Evolutionary conservation across 2,888 invertebrate genomes (phyloP), one percentile per base, ranked within the genome.

Genomic region (Biston betularia): DNA sequence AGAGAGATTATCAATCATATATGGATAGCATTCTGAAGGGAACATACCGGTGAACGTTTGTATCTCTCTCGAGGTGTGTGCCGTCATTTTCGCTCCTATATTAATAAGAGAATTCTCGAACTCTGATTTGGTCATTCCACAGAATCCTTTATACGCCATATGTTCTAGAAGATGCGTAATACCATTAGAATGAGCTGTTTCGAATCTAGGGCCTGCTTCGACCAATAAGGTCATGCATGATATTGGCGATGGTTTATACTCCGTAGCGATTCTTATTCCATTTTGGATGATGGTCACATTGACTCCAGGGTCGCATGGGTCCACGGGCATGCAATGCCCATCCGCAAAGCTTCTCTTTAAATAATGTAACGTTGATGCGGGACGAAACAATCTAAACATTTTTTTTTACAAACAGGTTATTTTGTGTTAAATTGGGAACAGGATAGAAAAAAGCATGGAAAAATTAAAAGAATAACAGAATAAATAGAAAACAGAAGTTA

Each of bases 81-180:
- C 85, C 6, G 76, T 71, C 55, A 91, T 59, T 59, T 79, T 83
- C 0, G 79, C 84, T 0, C 83, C 82, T 42, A 79, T 75, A 0
- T 33, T 2, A 0, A 65, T 34, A 0, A 88, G 62, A 1, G 24
- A 45, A 0, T 72, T 58, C 63, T 87, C 83, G 1, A 90, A 58
- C 1, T 66, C 54, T 4, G n/a, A 5, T 58, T 75, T 77, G 0
- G 24, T 52, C 73, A 83, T 71, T 0, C 72, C 63, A 24, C 55
- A 70, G 58, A 82, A 84, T 7, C 89, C 89, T 73, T 86, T 89
- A 70, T 77, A 89, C 0, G 85, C 88, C 75, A 92, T 75, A 62
- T 89, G 92, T 69, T 90, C 91, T 24, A 93, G 80, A 61, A 92
- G 85, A 72, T 92, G 86, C 0, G 87, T 79, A 14, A 92, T 80